Percentiles rank a stretch among this genome's conserved stretches.
These are phyloP conservation scores for Sminthurinus aureus DNA, from an alignment of 2,888 invertebrate genomes.

Conservation along the genomic window DNA sequence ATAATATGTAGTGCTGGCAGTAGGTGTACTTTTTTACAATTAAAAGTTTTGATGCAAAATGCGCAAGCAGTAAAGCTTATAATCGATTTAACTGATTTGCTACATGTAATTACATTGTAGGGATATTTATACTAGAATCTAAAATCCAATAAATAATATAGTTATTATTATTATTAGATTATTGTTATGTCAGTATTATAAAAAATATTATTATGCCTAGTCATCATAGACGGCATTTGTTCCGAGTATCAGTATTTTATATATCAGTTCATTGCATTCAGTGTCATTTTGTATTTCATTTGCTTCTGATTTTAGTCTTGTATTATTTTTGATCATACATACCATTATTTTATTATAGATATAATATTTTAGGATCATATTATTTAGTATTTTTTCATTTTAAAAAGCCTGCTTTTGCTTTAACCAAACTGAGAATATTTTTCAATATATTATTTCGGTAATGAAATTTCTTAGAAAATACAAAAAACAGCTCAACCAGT, in stretches of 20 bases:
- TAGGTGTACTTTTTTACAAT: too few species aligned
- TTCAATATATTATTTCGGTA: neutral
- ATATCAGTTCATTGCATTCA: neutral
- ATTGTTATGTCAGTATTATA: too few species aligned
- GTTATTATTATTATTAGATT: too few species aligned
- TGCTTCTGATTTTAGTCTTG: neutral
- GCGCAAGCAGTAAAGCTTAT: neutral
- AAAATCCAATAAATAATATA: neutral
- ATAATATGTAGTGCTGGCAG: too few species aligned
- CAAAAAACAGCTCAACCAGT: too few species aligned
- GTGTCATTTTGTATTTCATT: neutral
- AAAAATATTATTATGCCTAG: neutral
- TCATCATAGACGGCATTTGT: neutral
- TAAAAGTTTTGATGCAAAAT: neutral
- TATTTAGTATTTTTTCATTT: neutral
- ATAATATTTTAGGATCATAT: neutral
- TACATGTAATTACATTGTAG: neutral
- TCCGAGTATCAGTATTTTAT: neutral
- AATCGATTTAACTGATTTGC: too few species aligned
- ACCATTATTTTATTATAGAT: neutral
- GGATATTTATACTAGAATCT: neutral
- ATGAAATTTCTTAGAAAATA: neutral
- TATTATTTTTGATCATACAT: neutral
- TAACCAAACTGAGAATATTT: conserved; percentile 17
- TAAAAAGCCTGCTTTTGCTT: conserved; percentile 28